Evolutionary conservation across 2,797 vertebrate genomes (phyloP).

Genomic region (Neosilurus mollespiculum): DNA sequence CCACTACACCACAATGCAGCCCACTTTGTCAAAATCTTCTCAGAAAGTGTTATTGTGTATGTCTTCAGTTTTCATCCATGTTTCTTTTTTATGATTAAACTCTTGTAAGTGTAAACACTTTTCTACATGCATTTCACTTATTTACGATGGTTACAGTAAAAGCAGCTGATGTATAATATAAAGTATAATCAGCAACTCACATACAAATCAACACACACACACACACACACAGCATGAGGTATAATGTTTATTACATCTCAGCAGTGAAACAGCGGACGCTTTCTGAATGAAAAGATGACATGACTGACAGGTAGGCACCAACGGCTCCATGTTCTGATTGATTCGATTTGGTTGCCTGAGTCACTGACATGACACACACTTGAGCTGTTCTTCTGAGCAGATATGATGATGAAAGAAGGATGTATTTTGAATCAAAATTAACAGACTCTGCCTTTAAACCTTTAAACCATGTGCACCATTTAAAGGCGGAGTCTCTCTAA

Average conservation of each 20-base stretch:
- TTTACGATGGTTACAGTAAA: background rate
- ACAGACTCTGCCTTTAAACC: background rate
- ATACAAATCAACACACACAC: background rate
- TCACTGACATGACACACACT: background rate
- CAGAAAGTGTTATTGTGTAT: background rate
- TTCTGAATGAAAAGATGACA: background rate
- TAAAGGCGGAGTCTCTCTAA: too few species aligned
- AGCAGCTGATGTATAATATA: background rate
- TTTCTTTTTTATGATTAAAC: background rate
- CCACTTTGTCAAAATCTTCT: background rate
- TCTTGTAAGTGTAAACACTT: too few species aligned
- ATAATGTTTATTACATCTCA: background rate
- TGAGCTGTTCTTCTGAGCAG: background rate
- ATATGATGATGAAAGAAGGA: background rate
- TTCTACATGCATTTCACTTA: background rate
- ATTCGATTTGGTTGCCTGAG: background rate
- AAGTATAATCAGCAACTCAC: background rate
- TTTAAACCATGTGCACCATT: too few species aligned
- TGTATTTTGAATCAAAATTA: background rate
- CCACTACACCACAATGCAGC: too few species aligned
- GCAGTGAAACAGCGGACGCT: background rate
- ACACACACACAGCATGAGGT: background rate
- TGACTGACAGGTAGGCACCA: background rate
- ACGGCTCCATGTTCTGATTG: background rate
- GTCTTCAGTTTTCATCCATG: background rate